Percentiles rank a stretch among this genome's conserved stretches.
Evolutionary conservation across 1,140 invertebrate species (phyloP).

Genomic region (Macrotrachela quadricornifera): DNA sequence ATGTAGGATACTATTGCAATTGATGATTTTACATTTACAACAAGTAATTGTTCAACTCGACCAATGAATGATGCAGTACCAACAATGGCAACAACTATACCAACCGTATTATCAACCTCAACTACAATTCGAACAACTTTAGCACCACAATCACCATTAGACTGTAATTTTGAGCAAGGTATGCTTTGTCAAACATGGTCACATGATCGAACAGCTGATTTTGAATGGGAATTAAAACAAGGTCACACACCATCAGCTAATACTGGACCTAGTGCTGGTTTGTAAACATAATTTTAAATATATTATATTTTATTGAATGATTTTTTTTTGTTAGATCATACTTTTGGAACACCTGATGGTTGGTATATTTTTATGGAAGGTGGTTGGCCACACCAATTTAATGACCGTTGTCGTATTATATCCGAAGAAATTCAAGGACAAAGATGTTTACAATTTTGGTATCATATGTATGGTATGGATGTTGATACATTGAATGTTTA

Average conservation of each 20-base stretch:
- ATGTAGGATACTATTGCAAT: constrained; percentile 21
- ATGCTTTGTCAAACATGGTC: constrained; percentile 14
- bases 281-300: neutral
- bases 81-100: neutral
- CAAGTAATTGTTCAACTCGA: constrained; percentile 1
- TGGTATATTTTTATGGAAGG: constrained; percentile 8
- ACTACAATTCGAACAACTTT: neutral
- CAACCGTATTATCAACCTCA: neutral
- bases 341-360: constrained; percentile 9
- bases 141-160: constrained; percentile 1
- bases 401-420: neutral
- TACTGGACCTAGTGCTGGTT: neutral
- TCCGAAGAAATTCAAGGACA: neutral
- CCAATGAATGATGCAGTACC: neutral
- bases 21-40: constrained; percentile 17
- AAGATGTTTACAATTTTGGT: constrained; percentile 11
- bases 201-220: constrained; percentile 13
- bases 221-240: constrained; percentile 9
- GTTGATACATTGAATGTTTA: constrained; percentile 10
- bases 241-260: neutral
- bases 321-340: constrained; percentile 15
- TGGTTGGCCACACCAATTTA: neutral
- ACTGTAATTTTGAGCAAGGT: constrained; percentile 18
- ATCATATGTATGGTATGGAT: constrained; percentile 13
- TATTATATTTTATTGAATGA: constrained; percentile 14